phyloP scores from a whole-genome alignment of 2,888 invertebrate genomes.

The Drosophila niveifrons region DNA sequence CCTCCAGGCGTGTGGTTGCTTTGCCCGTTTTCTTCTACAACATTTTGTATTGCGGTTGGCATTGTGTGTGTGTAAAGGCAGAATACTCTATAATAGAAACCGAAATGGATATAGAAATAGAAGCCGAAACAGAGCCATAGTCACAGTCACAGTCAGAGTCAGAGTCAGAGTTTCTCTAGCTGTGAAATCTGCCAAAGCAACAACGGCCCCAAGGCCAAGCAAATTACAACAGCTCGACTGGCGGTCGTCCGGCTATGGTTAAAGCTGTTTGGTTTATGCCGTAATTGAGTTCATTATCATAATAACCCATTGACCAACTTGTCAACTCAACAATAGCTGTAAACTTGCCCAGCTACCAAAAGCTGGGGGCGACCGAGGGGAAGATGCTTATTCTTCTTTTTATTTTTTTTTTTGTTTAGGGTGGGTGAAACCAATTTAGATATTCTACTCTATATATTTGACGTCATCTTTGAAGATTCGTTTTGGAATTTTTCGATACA shows the following conservation, averaged over 20 bases:
- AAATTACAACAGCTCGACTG: constrained; percentile 58
- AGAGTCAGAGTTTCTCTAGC: constrained; percentile 62
- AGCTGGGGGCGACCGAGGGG: neutral
- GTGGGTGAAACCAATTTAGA: constrained; percentile 35
- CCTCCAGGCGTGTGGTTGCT: constrained; percentile 61
- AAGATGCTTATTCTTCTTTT: constrained; percentile 2
- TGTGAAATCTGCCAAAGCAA: constrained; percentile 75
- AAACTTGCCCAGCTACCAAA: constrained; percentile 28
- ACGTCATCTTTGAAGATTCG: constrained; percentile 15
- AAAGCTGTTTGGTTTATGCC: constrained; percentile 47
- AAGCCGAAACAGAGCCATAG: constrained; percentile 28
- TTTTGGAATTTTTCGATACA: constrained; percentile 16
- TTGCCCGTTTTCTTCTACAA: constrained; percentile 33
- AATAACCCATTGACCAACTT: constrained; percentile 81
- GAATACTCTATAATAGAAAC: constrained; percentile 47
- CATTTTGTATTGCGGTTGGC: constrained; percentile 49
- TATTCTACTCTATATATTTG: constrained; percentile 13
- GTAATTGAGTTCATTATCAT: constrained; percentile 82
- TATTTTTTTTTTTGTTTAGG: neutral
- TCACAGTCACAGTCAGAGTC: constrained; percentile 19
- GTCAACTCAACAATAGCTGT: constrained; percentile 62
- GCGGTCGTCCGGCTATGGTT: constrained; percentile 51
- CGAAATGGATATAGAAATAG: constrained; percentile 48
- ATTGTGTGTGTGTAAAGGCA: constrained; percentile 61
- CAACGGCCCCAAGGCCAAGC: constrained; percentile 44